These are phyloP conservation scores for Myrmecophaga tridactyla DNA, from an alignment of 2,113 vertebrate genomes.

Conservation along the genomic window DNA sequence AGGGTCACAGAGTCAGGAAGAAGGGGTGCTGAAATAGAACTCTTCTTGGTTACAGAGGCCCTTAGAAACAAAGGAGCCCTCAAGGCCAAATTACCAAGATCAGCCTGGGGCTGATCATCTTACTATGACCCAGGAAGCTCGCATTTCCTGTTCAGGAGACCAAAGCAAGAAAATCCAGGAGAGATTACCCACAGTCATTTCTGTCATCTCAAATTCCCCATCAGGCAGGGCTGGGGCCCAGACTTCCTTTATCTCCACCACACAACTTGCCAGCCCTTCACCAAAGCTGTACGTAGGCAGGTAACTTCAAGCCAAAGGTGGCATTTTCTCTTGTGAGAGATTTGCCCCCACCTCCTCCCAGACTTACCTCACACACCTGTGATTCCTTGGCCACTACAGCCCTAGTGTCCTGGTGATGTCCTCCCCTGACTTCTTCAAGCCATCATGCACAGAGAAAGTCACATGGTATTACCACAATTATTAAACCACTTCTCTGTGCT, in stretches of 20 bases:
- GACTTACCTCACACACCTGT: neutral
- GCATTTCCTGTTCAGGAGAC: conserved; percentile 30
- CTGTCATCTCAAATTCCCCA: conserved; percentile 64
- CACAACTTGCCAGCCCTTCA: conserved; percentile 19
- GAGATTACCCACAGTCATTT: conserved; percentile 38
- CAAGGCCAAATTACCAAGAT: neutral
- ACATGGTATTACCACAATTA: neutral
- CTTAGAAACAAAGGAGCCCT: neutral
- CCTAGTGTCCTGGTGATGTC: neutral
- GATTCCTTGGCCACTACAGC: neutral
- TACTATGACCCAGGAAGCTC: neutral
- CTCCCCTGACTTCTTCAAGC: neutral
- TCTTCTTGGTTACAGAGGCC: neutral
- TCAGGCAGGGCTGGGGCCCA: neutral
- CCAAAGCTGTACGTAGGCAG: neutral
- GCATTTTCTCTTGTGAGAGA: conserved; percentile 56
- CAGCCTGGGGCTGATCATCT: neutral
- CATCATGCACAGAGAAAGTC: conserved; percentile 28
- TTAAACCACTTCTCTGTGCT: neutral
- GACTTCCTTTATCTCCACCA: conserved; percentile 37
- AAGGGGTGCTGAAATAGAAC: neutral
- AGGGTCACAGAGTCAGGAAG: neutral
- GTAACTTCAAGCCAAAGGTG: neutral
- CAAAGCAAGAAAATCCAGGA: conserved; percentile 62
- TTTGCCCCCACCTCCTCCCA: conserved; percentile 61